Evolutionary conservation across 1,140 invertebrate genomes (phyloP).

Genomic region (Drosophila arawakana): DNA sequence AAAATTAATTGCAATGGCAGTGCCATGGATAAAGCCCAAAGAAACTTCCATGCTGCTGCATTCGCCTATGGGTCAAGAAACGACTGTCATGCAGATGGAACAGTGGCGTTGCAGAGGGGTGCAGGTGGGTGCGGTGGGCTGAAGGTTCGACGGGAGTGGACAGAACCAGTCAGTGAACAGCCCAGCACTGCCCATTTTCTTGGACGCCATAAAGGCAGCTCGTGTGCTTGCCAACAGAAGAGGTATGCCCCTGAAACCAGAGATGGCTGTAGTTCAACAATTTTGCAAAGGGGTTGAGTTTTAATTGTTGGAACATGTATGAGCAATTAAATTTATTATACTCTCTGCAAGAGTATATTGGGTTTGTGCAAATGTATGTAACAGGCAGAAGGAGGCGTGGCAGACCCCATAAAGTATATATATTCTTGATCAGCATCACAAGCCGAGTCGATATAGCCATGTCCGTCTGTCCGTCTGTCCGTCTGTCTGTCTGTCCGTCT

Average conservation of each 20-base stretch:
- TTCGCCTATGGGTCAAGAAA: conserved; percentile 52
- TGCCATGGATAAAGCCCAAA: conserved; percentile 63
- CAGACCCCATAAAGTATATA: no score
- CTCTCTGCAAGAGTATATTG: no score
- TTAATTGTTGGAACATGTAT: no score
- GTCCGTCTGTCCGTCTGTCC: no score
- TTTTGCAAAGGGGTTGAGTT: background rate
- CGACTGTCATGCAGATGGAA: conserved; percentile 17
- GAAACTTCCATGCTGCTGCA: conserved; percentile 42
- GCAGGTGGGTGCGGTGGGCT: background rate
- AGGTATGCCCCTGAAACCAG: background rate
- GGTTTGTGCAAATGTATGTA: no score
- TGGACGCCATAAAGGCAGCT: conserved; percentile 48
- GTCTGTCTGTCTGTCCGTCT: no score
- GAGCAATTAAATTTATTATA: no score
- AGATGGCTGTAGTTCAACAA: background rate
- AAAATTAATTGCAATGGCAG: conserved; percentile 83
- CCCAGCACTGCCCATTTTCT: conserved; percentile 68
- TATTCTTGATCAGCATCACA: no score
- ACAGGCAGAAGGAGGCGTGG: no score
- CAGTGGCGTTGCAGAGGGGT: background rate
- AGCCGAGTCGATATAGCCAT: no score
- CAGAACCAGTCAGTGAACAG: conserved; percentile 37
- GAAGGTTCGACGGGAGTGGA: background rate
- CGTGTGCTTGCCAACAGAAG: conserved; percentile 4